Conservation (phyloP, 1,140 invertebrate species). For the Anastatus disparis region DNA sequence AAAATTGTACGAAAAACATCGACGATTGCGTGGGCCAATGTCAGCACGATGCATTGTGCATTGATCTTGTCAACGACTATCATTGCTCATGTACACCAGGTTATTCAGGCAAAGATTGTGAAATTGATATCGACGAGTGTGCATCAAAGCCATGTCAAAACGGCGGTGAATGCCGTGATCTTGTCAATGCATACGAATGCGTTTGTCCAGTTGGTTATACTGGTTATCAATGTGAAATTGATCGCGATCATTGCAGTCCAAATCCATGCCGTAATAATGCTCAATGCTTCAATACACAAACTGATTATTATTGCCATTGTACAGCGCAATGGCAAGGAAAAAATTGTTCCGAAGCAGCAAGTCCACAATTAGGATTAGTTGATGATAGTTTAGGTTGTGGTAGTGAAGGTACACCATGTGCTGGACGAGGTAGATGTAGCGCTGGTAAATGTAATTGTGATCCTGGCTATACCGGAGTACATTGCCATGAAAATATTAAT, state of each 20-base stretch:
- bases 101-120: constrained; percentile 80
- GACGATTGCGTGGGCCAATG: constrained; percentile 90
- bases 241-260: constrained; percentile 84
- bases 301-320: constrained; percentile 92
- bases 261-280: constrained; percentile 84
- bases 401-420: constrained; percentile 71
- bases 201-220: constrained; percentile 86
- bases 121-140: constrained; percentile 79
- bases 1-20: constrained; percentile 89
- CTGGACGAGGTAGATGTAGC: constrained; percentile 82
- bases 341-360: constrained; percentile 83
- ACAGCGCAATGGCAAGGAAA: constrained; percentile 86
- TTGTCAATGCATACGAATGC: constrained; percentile 82
- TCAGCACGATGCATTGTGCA: constrained; percentile 86
- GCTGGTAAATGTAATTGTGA: constrained; percentile 79
- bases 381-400: constrained; percentile 62
- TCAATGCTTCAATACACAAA: constrained; percentile 84
- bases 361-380: constrained; percentile 68
- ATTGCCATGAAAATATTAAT: constrained; percentile 80
- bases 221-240: constrained; percentile 83
- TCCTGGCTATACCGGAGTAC: constrained; percentile 80
- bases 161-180: constrained; percentile 85
- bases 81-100: constrained; percentile 84
- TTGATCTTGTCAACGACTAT: constrained; percentile 85
- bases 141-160: constrained; percentile 83